Evolutionary conservation across 1,140 invertebrate genomes (phyloP), one percentile per base, ranked within the genome.

Genomic region (Ips nitidus): DNA sequence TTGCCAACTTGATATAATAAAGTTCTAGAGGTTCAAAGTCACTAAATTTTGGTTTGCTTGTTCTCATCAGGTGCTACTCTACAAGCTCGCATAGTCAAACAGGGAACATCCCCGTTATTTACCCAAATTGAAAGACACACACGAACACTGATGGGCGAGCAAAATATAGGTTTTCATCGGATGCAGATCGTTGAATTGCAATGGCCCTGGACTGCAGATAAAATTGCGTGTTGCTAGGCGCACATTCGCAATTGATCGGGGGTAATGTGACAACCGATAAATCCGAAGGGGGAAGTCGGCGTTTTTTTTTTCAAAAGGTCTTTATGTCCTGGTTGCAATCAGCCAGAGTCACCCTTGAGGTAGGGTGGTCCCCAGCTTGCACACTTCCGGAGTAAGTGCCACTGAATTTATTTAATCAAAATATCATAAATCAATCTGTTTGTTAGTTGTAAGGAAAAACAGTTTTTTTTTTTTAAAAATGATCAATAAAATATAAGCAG

Each of bases 151-250:
- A 6, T 47, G 42, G 43, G 5, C 37, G 41, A 61, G 50, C 43
- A 61, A 61, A 61, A 61, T 47, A 36, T 22, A 47, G 41, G 42
- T 61, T 61, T 61, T 61, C 59, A 61, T 61, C 59, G 59, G 41
- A 61, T 61, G 43, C 41, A 45, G 59, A 61, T 61, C 22, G 43
- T 4, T 37, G 59, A 50, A 45, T 45, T 61, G 59, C 59, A 61
- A 41, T 43, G 59, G 43, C 59, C 59, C 7, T 61, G 59, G 39
- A 37, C 43, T 36, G 45, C 6, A 50, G 4, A 61, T 47, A 38
- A 37, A 61, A 61, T 8, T 61, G 59, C 59, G 59, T 61, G 59
- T 61, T 61, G 59, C 59, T 47, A 61, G 43, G 58, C 58, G 42
- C 22, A 41, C 45, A 37, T 41, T 8, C 56, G 45, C 22, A 6